These are phyloP conservation scores for Drosophila putrida DNA, from an alignment of 2,888 invertebrate species.

Conservation along the genomic window DNA sequence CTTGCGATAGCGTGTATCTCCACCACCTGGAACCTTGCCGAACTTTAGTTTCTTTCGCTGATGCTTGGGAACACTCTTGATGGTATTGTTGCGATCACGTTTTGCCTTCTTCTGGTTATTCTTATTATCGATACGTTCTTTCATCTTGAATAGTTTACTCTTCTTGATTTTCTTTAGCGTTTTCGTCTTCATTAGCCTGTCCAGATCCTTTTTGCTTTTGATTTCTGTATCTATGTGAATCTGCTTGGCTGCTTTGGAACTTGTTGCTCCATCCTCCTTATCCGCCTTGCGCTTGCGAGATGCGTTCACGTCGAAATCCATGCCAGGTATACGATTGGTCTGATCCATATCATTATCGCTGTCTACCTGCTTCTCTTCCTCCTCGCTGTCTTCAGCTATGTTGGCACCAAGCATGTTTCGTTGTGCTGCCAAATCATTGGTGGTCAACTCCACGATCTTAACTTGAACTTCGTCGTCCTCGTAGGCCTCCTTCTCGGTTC, in stretches of 20 bases:
- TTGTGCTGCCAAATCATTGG: constrained; percentile 89
- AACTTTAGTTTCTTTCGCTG: constrained; percentile 77
- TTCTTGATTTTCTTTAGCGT: constrained; percentile 91
- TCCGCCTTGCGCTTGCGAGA: constrained; percentile 48
- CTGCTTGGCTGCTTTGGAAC: neutral
- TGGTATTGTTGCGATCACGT: constrained; percentile 82
- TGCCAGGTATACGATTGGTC: constrained; percentile 79
- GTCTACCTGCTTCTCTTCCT: constrained; percentile 59
- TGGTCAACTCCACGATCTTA: constrained; percentile 91
- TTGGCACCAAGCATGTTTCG: constrained; percentile 89
- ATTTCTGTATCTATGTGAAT: constrained; percentile 20
- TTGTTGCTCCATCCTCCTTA: neutral
- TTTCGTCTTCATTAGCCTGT: constrained; percentile 89
- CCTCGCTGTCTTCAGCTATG: constrained; percentile 86
- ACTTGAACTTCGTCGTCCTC: constrained; percentile 92
- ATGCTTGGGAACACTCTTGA: constrained; percentile 82
- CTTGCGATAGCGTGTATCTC: constrained; percentile 68
- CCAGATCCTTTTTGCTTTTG: constrained; percentile 88
- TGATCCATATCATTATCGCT: constrained; percentile 60
- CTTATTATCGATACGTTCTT: constrained; percentile 89
- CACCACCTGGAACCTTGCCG: constrained; percentile 44
- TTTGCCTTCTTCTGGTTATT: constrained; percentile 90
- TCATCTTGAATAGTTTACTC: constrained; percentile 91
- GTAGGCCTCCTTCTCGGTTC: constrained; percentile 87
- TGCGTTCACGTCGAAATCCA: constrained; percentile 77